Conservation (phyloP, 2,113 vertebrate species). For the Paralichthys olivaceus region DNA sequence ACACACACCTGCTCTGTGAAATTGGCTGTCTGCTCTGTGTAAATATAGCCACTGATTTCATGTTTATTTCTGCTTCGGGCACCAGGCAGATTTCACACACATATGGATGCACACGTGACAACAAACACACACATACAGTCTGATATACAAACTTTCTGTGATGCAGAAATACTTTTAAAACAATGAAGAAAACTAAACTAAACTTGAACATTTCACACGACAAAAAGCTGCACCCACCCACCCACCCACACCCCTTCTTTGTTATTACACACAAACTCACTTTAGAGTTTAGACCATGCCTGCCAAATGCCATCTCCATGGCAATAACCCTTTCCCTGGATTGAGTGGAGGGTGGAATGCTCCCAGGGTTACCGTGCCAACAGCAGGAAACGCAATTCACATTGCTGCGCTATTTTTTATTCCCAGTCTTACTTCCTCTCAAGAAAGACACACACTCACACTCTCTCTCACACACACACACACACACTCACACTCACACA, state of each 20-base stretch:
- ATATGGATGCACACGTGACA: too few species aligned
- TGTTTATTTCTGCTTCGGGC: conserved; percentile 82
- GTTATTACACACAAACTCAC: conserved; percentile 38
- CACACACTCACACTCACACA: conserved; percentile 4
- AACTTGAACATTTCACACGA: conserved; percentile 28
- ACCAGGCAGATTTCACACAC: conserved; percentile 79
- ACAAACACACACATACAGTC: conserved; percentile 12
- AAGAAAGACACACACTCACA: conserved; percentile 23
- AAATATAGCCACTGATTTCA: conserved; percentile 75
- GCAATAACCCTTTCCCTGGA: conserved; percentile 81
- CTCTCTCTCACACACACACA: conserved; percentile 8
- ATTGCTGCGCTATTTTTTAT: conserved; percentile 57
- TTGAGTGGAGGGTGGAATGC: conserved; percentile 67
- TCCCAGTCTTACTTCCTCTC: conserved; percentile 69
- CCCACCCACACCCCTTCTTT: conserved; percentile 6
- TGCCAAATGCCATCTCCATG: conserved; percentile 81
- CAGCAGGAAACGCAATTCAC: conserved; percentile 69
- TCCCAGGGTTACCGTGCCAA: conserved; percentile 67
- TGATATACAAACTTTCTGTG: background rate
- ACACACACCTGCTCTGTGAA: conserved; percentile 37
- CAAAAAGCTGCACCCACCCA: background rate
- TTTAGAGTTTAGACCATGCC: conserved; percentile 63
- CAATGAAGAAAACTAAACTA: conserved; percentile 7
- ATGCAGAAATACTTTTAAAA: background rate
- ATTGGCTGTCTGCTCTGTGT: conserved; percentile 45